Evolutionary conservation across 2,888 invertebrate genomes (phyloP), one percentile per base, ranked within the genome.

Genomic region (Idaea dimidiata): DNA sequence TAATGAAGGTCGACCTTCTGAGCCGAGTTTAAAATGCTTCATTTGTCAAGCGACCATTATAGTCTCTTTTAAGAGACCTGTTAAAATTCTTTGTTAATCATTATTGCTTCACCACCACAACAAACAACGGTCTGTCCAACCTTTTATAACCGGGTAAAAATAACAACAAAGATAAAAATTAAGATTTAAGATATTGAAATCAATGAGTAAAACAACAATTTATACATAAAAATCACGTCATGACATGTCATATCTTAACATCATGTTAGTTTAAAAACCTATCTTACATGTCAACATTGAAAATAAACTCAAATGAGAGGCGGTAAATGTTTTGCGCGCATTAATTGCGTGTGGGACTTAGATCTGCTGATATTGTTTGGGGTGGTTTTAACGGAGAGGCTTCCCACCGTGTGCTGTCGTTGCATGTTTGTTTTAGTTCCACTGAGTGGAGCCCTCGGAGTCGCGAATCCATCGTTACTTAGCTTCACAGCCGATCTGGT

Each of bases 401-500:
- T 76, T 3, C 79, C 67, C 6, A 69, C 74, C 2, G 89, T 86
- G 66, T 88, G 85, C 58, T 86, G 87, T 60, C 88, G 77, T 17
- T 83, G 87, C 1, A 91, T 57, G 66, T 88, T 86, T 0, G 76
- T 69, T 74, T 89, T 89, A 62, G 78, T 82, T 0, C 88, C 86
- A 59, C 87, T 88, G 17, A 91, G 81, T 0, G 91, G 91, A 1
- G 90, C 83, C 1, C 91, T 79, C 6, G 91, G 91, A 0, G 91
- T 91, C 0, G 88, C 87, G 62, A 91, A 91, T 0, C 87, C 89
- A 55, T 88, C 88, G 32, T 84, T 81, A 58, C 84, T 86, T 1
- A 89, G 55, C 66, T 89, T 91, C 0, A 89, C 63, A 32, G 90
- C 86, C 0, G 91, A 90, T 54, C 91, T 70, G 0, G 91, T 92